Base-by-base conservation (phyloP, 2,797 vertebrate genomes). In the Sebastiscus tertius region DNA sequence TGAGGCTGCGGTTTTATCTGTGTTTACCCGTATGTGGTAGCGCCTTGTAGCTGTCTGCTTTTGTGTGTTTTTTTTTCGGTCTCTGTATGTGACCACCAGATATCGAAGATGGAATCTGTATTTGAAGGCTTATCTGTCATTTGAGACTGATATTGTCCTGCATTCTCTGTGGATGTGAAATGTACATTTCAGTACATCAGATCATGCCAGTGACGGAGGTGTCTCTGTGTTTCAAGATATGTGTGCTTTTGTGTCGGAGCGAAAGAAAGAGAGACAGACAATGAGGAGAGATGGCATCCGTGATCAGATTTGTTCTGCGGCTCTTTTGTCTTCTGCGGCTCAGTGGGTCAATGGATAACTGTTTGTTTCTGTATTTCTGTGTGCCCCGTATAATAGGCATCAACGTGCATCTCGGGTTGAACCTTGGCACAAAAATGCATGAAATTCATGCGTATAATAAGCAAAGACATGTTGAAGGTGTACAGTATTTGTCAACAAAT, bases 101-200 rank as follows among this genome's bases (percentile, higher is more conserved):
- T 42, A 66, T 58, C 16, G 10, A 18, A 82, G 68, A 77, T 80
- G 56, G 31, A 84, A 90, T 88, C 83, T 80, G 84, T 77, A 80
- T 89, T 88, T 85, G 60, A 81, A 71, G 71, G 55, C 82, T 88
- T 88, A 85, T 85, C 83, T 78, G 60, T 84, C 84, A 76, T 86
- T 83, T 80, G 54, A 82, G 77, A 42, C 82, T 65, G 75, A 83
- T 87, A 83, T 82, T 81, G 75, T 81, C 61, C 79, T 81, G 65
- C 52, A 75, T 75, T 80, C 75, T 80, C 33, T 61, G 61, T 63
- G 65, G 82, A 85, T 82, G 60, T 82, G 82, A 90, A 89, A 88
- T 88, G 75, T 81, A 86, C 84, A 85, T 89, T 86, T 87, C 73
- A 64, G 68, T 79, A 80, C 80, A 85, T 88, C 86, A 83, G 78